Evolutionary conservation across 2,113 vertebrate genomes (phyloP).

Genomic region (Dasyornis broadbenti): DNA sequence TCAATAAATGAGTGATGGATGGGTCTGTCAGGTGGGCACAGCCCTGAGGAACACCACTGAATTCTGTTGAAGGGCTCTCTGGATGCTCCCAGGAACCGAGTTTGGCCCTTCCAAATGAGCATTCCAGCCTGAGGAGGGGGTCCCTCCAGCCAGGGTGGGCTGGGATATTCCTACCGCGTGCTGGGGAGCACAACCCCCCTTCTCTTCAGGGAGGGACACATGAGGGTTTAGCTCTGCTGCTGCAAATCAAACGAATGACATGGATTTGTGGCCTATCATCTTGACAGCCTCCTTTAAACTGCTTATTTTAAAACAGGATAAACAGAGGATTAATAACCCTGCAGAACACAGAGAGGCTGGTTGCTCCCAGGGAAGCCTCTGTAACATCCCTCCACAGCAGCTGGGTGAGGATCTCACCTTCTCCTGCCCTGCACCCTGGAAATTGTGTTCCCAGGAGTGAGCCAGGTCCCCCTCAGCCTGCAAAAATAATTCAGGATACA

Average conservation of each 20-base stretch:
- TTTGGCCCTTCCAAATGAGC: background rate
- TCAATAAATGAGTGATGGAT: background rate
- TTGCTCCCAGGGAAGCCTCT: background rate
- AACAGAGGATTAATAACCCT: conserved; percentile 50
- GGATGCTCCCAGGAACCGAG: fast-evolving
- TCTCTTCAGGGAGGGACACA: background rate
- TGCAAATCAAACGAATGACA: conserved; percentile 45
- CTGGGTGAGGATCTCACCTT: background rate
- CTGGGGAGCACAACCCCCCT: background rate
- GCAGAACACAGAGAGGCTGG: background rate
- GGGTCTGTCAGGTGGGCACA: background rate
- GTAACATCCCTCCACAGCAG: background rate
- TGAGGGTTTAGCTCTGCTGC: background rate
- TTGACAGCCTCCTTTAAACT: conserved; percentile 53
- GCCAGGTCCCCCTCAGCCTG: background rate
- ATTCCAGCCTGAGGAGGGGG: background rate
- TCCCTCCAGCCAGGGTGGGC: background rate
- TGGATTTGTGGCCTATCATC: conserved; percentile 57
- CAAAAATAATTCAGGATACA: background rate
- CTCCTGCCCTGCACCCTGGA: background rate
- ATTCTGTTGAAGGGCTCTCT: background rate
- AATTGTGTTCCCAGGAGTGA: background rate
- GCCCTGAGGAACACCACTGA: background rate
- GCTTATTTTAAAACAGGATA: conserved; percentile 65
- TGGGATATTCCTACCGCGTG: background rate